A percentile compares a stretch with the other conserved stretches of the same genome.
phyloP scores from a whole-genome alignment of 2,888 invertebrate species.

The Drosophila dives region DNA sequence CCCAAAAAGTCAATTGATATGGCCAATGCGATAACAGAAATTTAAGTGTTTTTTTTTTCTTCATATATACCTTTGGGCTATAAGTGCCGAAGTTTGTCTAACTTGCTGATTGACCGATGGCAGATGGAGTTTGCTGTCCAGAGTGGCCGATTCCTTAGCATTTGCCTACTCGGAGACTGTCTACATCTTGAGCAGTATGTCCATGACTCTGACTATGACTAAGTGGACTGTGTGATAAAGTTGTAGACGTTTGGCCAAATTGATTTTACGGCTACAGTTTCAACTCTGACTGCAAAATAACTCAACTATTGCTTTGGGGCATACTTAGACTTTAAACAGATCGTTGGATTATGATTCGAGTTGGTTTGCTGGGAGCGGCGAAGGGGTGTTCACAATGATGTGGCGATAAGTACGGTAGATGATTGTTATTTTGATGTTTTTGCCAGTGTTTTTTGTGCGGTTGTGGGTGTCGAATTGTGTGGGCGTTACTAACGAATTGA shows the following conservation, averaged over 20 bases:
- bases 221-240: conserved; percentile 74
- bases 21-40: conserved; percentile 68
- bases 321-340: conserved; percentile 79
- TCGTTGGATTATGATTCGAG: conserved; percentile 67
- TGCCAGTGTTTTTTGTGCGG: conserved; percentile 58
- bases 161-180: conserved; percentile 42
- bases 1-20: conserved; percentile 79
- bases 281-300: conserved; percentile 66
- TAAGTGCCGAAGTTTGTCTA: conserved; percentile 34
- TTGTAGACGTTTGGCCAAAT: conserved; percentile 82
- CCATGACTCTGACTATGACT: conserved; percentile 42
- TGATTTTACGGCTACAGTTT: conserved; percentile 80
- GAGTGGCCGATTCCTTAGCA: conserved; percentile 47
- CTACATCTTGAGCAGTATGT: conserved; percentile 19
- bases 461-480: conserved; percentile 67
- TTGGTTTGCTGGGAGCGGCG: conserved; percentile 30
- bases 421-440: conserved; percentile 77
- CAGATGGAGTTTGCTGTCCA: conserved; percentile 48
- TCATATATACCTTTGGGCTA: conserved; percentile 52
- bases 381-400: conserved; percentile 51
- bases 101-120: conserved; percentile 55
- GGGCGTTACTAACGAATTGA: conserved; percentile 76
- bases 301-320: conserved; percentile 71
- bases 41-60: conserved; percentile 67
- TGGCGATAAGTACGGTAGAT: conserved; percentile 73